These are phyloP conservation scores for Acomys russatus DNA, from an alignment of 2,797 vertebrate genomes.

Conservation along the genomic window DNA sequence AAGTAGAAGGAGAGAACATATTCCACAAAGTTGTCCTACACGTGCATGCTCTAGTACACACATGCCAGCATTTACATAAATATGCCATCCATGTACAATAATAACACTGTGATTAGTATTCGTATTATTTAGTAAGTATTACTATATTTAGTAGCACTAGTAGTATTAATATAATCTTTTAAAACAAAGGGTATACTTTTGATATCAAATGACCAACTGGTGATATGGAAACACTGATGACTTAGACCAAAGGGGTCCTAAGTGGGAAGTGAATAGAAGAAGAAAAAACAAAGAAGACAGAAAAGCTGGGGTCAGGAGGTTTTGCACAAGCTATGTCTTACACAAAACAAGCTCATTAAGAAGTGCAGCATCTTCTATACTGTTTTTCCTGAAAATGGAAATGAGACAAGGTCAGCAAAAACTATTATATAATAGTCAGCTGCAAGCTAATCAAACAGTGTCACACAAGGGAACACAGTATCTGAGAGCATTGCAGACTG, in stretches of 20 bases:
- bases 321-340: not conserved
- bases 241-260: not conserved
- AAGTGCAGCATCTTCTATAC: not conserved
- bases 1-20: not conserved
- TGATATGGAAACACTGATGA: not conserved
- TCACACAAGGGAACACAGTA: not conserved
- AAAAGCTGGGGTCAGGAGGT: not conserved
- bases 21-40: not conserved
- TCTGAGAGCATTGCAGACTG: not conserved
- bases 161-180: not conserved
- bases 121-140: no score
- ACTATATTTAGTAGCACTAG: no score
- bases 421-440: not conserved
- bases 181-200: not conserved
- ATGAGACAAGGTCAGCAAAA: not conserved
- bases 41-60: not conserved
- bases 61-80: not conserved
- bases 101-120: no score
- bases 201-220: not conserved
- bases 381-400: not conserved
- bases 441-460: not conserved
- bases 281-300: not conserved
- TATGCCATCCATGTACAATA: no score
- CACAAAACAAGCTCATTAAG: not conserved
- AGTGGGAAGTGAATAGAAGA: not conserved